Evolutionary conservation across 2,113 vertebrate species (phyloP), one percentile per base, ranked within the genome.

Genomic region (Petrocephalus microphthalmus): DNA sequence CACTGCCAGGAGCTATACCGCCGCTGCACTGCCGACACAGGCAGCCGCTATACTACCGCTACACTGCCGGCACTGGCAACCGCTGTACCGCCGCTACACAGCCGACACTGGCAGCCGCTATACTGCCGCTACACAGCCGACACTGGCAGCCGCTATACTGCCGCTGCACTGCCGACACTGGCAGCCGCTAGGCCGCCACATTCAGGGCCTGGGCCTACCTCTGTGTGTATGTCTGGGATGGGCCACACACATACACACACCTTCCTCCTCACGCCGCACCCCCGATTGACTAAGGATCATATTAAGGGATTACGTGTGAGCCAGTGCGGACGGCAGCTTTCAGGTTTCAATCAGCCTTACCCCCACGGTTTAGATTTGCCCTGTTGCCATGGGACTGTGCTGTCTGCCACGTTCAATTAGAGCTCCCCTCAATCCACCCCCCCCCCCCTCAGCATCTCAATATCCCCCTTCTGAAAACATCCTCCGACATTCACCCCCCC

Each of bases 241-340:
- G 22, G 57, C 8, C 0, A 57, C 25, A 42, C 83, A 54, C 49
- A 85, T n/a, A 89, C 54, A 71, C 37, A 85, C 54, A 60, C 22
- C 20, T 10, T 42, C 10, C 56, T 53, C 54, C 20, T 45, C 19
- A 19, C 3, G 49, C 83, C 33, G 51, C 29, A 47, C 51, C 85
- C 52, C 81, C 53, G 74, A 86, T 82, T 52, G 88, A 88, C 51
- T 88, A 8, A 51, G 86, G 78, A 87, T 89, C 89, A 91, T 89
- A 89, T 91, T 89, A 56, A 71, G 56, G 85, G 90, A 90, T 94
- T 89, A 91, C 86, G 82, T 88, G 22, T 71, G 83, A 89, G 84
- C 57, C 82, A 88, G 51, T 7, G 86, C 64, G 78, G 45, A 54
- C 71, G 91, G 84, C 57, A 89, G 89, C 89, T 91, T 89, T 88